Conservation (phyloP, 2,888 invertebrate species). For the Drosophila imparisetae region DNA sequence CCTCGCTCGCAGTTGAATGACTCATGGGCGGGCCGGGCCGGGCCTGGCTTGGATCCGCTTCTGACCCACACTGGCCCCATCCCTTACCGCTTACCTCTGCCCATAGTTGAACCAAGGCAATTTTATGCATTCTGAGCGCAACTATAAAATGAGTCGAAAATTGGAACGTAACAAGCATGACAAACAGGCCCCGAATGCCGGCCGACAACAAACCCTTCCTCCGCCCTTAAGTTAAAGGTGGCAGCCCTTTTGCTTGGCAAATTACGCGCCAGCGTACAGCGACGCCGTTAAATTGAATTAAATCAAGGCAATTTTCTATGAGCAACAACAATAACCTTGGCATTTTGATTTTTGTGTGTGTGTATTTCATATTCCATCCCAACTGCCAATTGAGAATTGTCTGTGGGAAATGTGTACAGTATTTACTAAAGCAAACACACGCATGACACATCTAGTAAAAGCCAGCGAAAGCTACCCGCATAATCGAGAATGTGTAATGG, state of each 20-base stretch:
- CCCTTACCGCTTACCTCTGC: background rate
- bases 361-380: slow-evolving; percentile 1
- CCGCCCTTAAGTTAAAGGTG: slow-evolving; percentile 12
- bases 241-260: slow-evolving; percentile 47
- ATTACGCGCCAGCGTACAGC: slow-evolving; percentile 36
- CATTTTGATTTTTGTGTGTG: slow-evolving; percentile 18
- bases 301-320: slow-evolving; percentile 77
- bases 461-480: background rate
- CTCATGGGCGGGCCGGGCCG: slow-evolving; percentile 50
- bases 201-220: slow-evolving; percentile 10
- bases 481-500: slow-evolving; percentile 3
- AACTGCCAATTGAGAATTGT: slow-evolving; percentile 37
- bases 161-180: slow-evolving; percentile 36
- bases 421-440: slow-evolving; percentile 22
- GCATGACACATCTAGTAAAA: background rate
- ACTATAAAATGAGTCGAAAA: slow-evolving; percentile 49
- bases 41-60: background rate
- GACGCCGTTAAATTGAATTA: slow-evolving; percentile 74
- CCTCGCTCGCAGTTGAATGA: slow-evolving; percentile 78
- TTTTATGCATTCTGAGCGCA: slow-evolving; percentile 15
- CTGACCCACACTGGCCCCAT: slow-evolving; percentile 7
- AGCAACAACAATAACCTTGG: slow-evolving; percentile 52
- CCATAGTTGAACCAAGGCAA: background rate
- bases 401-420: slow-evolving; percentile 50
- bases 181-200: slow-evolving; percentile 11